Percentiles rank a stretch among this genome's conserved stretches.
Evolutionary conservation across 1,140 invertebrate genomes (phyloP).

Genomic region (Cataglyphis hispanica): DNA sequence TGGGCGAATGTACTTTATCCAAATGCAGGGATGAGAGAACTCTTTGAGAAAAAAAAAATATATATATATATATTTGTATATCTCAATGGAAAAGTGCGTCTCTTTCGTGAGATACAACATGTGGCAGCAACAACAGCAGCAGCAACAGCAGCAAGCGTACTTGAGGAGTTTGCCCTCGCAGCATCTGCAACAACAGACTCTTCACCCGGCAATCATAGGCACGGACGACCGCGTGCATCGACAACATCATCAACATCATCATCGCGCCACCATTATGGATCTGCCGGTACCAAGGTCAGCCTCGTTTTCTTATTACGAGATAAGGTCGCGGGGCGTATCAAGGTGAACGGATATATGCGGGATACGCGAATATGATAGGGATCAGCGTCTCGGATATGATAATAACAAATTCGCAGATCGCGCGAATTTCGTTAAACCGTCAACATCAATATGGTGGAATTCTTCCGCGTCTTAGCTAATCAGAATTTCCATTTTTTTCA

Average conservation of each 20-base stretch:
- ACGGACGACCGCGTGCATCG: constrained; percentile 47
- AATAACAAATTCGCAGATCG: background rate
- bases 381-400: constrained; percentile 13
- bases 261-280: constrained; percentile 65
- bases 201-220: constrained; percentile 60
- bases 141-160: constrained; percentile 66
- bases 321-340: constrained; percentile 40
- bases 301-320: constrained; percentile 68
- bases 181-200: constrained; percentile 56
- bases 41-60: background rate
- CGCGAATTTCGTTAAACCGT: background rate
- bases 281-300: constrained; percentile 74
- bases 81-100: background rate
- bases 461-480: background rate
- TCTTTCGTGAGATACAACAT: constrained; percentile 62
- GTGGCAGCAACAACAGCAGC: constrained; percentile 73
- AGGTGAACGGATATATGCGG: constrained; percentile 52
- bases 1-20: constrained; percentile 59
- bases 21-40: constrained; percentile 44
- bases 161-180: constrained; percentile 66
- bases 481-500: background rate
- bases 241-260: constrained; percentile 54
- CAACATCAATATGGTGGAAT: too few relatives aligned
- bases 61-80: constrained; percentile 62
- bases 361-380: background rate